These are phyloP conservation scores for Andrena camellia DNA, from an alignment of 2,888 invertebrate species.

Conservation along the genomic window DNA sequence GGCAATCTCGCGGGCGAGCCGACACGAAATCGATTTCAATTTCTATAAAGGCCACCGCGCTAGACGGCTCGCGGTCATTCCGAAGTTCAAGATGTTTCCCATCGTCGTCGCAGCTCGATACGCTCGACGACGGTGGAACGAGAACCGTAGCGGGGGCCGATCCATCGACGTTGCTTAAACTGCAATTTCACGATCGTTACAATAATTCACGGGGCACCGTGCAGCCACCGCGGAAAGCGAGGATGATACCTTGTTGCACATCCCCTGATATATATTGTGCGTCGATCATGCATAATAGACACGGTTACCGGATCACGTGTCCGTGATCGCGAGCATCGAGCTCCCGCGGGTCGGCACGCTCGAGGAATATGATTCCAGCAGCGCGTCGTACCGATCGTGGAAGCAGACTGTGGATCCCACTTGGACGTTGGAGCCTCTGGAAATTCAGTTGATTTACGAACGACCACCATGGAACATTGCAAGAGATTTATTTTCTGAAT, in stretches of 20 bases:
- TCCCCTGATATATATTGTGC: constrained; percentile 11
- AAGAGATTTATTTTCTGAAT: neutral
- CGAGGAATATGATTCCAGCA: constrained; percentile 24
- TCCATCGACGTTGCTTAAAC: constrained; percentile 47
- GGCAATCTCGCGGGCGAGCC: constrained; percentile 16
- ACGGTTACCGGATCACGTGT: constrained; percentile 13
- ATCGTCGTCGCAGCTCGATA: constrained; percentile 46
- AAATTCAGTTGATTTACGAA: constrained; percentile 12
- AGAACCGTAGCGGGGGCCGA: constrained; percentile 24
- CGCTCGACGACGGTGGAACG: constrained; percentile 28
- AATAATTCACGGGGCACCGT: constrained; percentile 48
- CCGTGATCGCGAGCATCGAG: constrained; percentile 27
- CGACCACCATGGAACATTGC: neutral
- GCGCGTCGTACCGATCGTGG: neutral
- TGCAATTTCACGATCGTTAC: constrained; percentile 59
- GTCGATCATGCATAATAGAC: constrained; percentile 41
- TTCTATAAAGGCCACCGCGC: constrained; percentile 35
- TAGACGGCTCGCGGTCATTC: constrained; percentile 2
- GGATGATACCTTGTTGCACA: constrained; percentile 31
- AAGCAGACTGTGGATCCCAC: neutral
- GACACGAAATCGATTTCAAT: constrained; percentile 59
- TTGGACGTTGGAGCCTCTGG: neutral
- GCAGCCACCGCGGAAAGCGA: constrained; percentile 32
- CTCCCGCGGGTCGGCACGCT: constrained; percentile 44
- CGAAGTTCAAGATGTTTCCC: constrained; percentile 29